A percentile compares a stretch with the other conserved stretches of the same genome.
These are phyloP conservation scores for Atrina japonica DNA, from an alignment of 2,888 invertebrate species.

Conservation along the genomic window DNA sequence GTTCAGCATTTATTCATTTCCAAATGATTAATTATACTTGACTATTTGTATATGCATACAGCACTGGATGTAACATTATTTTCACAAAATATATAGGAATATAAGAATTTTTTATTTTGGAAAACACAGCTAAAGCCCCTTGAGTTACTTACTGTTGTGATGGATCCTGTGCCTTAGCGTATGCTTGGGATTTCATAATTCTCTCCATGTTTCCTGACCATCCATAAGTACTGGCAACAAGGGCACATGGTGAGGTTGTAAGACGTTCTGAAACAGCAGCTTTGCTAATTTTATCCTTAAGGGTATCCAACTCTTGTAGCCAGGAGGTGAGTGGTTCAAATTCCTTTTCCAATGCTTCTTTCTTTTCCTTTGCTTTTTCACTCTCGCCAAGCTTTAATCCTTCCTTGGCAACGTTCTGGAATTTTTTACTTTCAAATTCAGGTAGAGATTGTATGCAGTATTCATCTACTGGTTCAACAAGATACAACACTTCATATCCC, in stretches of 20 bases:
- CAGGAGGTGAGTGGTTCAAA: slow-evolving; percentile 95
- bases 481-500: slow-evolving; percentile 96
- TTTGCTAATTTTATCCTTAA: slow-evolving; percentile 90
- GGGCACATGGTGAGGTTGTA: slow-evolving; percentile 95
- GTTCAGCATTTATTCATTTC: background rate
- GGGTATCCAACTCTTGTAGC: slow-evolving; percentile 88
- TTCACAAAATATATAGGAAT: no score
- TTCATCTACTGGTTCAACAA: slow-evolving; percentile 98
- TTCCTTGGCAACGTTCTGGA: slow-evolving; percentile 98
- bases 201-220: slow-evolving; percentile 99
- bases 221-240: slow-evolving; percentile 97
- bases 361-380: slow-evolving; percentile 85
- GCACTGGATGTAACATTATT: no score
- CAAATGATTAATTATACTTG: no score
- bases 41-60: no score
- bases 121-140: no score
- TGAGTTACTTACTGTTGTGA: slow-evolving; percentile 84
- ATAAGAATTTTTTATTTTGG: no score
- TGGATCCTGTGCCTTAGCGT: slow-evolving; percentile 91
- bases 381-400: slow-evolving; percentile 92
- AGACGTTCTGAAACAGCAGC: slow-evolving; percentile 93
- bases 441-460: slow-evolving; percentile 97
- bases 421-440: slow-evolving; percentile 99
- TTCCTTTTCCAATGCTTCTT: slow-evolving; percentile 87
- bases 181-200: slow-evolving; percentile 93